phyloP scores from a whole-genome alignment of 2,113 vertebrate species.

The Microtus richardsoni region DNA sequence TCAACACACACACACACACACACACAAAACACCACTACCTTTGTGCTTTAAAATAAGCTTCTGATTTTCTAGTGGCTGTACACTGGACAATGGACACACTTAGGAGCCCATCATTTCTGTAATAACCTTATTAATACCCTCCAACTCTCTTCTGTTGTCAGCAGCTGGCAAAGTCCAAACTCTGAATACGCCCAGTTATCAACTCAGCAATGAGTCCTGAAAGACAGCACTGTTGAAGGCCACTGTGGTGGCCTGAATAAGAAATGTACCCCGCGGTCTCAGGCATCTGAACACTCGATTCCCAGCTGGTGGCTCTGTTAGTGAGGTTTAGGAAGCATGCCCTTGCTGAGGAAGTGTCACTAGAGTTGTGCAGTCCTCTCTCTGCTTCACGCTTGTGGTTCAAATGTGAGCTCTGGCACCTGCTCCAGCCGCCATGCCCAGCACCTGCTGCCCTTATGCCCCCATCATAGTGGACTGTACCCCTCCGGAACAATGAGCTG shows the following conservation, averaged over 20 bases:
- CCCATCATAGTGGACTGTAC: too few species aligned
- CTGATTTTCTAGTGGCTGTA: background rate
- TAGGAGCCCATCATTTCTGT: background rate
- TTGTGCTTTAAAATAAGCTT: background rate
- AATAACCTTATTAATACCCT: conserved; percentile 27
- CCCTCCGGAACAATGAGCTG: background rate
- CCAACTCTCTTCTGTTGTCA: background rate
- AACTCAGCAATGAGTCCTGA: background rate
- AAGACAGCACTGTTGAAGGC: conserved; percentile 26
- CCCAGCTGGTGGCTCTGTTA: background rate
- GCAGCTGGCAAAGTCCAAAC: conserved; percentile 30
- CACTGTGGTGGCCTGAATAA: background rate
- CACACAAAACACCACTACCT: background rate
- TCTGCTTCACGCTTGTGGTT: background rate
- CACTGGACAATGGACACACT: background rate
- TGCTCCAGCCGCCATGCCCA: background rate
- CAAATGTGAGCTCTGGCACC: background rate
- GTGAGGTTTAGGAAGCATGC: background rate
- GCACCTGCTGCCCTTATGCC: background rate
- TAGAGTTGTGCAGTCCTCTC: background rate
- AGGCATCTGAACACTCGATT: background rate
- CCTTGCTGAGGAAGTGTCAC: background rate
- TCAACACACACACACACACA: background rate
- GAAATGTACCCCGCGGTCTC: background rate
- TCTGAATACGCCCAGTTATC: background rate